Percentiles rank a stretch among this genome's conserved stretches.
These are phyloP conservation scores for Agrilus biguttatus DNA, from an alignment of 2,888 invertebrate species.

Conservation along the genomic window DNA sequence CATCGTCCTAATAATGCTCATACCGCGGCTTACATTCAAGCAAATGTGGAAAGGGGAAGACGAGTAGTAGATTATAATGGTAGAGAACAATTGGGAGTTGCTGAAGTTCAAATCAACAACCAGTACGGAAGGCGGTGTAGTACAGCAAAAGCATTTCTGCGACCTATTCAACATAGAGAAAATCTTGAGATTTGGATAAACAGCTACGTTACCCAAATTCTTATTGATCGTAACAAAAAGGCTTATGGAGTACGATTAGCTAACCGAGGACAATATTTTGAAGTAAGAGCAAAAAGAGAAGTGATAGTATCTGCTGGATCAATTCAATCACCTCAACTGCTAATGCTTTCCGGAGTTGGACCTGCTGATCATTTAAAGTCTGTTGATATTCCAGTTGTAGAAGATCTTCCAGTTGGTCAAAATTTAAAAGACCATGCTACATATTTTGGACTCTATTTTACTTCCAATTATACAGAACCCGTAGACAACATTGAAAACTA, in stretches of 20 bases:
- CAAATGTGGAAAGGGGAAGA: conserved; percentile 52
- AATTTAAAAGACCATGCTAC: conserved; percentile 16
- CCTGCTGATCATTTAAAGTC: conserved; percentile 13
- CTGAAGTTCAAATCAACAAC: conserved; percentile 45
- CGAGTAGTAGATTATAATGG: conserved; percentile 50
- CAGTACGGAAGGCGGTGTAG: conserved; percentile 42
- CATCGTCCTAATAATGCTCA: conserved; percentile 39
- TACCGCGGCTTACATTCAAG: conserved; percentile 44
- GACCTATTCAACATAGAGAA: conserved; percentile 32
- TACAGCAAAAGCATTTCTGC: conserved; percentile 45
- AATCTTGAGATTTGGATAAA: conserved; percentile 44
- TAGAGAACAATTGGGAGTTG: conserved; percentile 43
- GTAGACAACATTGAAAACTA: conserved; percentile 3
- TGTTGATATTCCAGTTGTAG: conserved; percentile 12
- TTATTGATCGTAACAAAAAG: conserved; percentile 35
- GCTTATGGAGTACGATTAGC: conserved; percentile 43
- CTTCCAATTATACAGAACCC: conserved; percentile 7
- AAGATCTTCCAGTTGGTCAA: conserved; percentile 16
- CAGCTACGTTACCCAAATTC: conserved; percentile 38
- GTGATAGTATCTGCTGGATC: conserved; percentile 64
- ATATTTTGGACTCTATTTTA: conserved; percentile 12
- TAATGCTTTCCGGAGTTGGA: conserved; percentile 21
- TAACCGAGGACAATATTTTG: conserved; percentile 28
- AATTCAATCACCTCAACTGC: conserved; percentile 37
- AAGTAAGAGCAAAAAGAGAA: conserved; percentile 44